A percentile compares a stretch with the other conserved stretches of the same genome.
These are phyloP conservation scores for Enteromius unitaeniatus DNA, from an alignment of 2,797 vertebrate species.

Conservation along the genomic window DNA sequence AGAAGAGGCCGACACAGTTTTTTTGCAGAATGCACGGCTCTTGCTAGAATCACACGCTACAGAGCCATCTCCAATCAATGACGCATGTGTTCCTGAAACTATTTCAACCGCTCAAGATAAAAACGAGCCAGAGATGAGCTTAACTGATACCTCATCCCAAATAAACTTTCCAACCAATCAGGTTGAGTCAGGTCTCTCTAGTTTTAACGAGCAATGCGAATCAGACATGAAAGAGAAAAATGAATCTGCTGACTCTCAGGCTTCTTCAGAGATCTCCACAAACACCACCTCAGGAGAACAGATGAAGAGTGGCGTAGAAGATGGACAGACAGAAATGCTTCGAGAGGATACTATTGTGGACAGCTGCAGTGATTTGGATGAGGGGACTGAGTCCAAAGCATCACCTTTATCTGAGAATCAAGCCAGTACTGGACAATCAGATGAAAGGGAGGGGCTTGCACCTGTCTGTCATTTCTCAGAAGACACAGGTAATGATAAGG, in stretches of 20 bases:
- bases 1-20: not conserved
- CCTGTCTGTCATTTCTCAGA: not conserved
- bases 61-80: not conserved
- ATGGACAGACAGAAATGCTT: not conserved
- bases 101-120: constrained; percentile 1
- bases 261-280: not conserved
- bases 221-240: not conserved
- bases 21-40: not conserved
- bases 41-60: not conserved
- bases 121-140: not conserved
- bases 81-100: not conserved
- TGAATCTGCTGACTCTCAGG: not conserved
- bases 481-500: constrained; percentile 26
- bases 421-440: not conserved
- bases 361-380: not conserved
- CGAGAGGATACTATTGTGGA: not conserved
- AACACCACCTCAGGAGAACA: not conserved
- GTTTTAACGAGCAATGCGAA: not conserved
- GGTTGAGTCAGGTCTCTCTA: not conserved
- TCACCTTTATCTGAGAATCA: not conserved
- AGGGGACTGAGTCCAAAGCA: constrained; percentile 5
- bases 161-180: not conserved
- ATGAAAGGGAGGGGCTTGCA: not conserved
- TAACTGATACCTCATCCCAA: not conserved
- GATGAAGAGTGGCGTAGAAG: not conserved